Base-by-base conservation (phyloP, 2,113 vertebrate species). In the Trematomus loennbergii region DNA sequence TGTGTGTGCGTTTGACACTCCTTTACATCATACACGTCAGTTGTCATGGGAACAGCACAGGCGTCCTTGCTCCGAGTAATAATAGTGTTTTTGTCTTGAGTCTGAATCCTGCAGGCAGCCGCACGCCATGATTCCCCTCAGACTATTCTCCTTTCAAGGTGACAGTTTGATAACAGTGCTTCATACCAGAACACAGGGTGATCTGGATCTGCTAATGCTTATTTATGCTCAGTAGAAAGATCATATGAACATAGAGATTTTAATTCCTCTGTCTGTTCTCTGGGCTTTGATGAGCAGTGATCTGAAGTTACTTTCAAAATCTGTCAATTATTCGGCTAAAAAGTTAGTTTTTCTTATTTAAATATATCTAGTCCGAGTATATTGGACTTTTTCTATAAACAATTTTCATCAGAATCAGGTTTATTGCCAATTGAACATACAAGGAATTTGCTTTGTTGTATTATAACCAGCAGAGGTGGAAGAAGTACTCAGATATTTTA, bases 1-100 rank as follows among this genome's bases (percentile, higher is more conserved):
- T 13, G 10, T 9, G 40, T 12, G 22, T 49, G 43, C 52, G 54
- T 61, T 75, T 72, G 59, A 75, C 49, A 43, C 12, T 10, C 69
- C 60, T 71, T 69, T 59, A 46, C 77, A 66, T 80, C 9, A 40
- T 71, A 54, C 66, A 70, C 79, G 59, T 75, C 50, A 52, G 83
- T 91, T 82, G 82, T 85, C 87, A 84, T 82, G 48, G 81, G 57
- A 88, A 87, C 81, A 75, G 43, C 16, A 48, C 73, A 54, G 78
- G 58, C 50, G 43, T 79, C 81, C 61, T 63, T 43, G 69, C 22
- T 40, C 22, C 29, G 45, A 50, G 72, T 68, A 66, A 79, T 78
- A 50, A 85, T 66, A 69, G 78, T 62, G 49, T 64, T 60, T 75
- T 73, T 50, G 36, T 43, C 11, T 48, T 54, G 49, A 20, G 75